Evolutionary conservation across 1,140 invertebrate genomes (phyloP), one percentile per base, ranked within the genome.

Genomic region (Stenopsyche tienmushanensis): DNA sequence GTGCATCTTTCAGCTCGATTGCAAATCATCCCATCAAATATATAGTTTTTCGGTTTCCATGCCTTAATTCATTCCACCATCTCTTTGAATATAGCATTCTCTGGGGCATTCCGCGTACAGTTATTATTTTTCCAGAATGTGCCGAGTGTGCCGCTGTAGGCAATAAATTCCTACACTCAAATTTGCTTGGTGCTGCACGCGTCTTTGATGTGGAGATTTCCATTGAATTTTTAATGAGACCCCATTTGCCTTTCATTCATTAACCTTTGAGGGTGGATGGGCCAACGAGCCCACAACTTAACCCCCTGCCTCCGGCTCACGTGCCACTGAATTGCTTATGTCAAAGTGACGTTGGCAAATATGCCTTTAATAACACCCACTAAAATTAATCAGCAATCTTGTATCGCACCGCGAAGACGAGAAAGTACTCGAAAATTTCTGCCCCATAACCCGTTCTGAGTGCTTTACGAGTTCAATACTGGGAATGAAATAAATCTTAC

Each of bases 201-300:
- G 44, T 47, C 44, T 47, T 47, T 47, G 44, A 47, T 47, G 44
- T 47, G 44, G 44, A 47, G 44, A 47, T 47, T 47, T 47, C 44
- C 44, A 47, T 47, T 47, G 44, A 47, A 47, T 47, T 47, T 47
- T 47, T 47, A 47, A 47, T 47, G 44, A 47, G 44, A 20, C 18
- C 10, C 44, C 10, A 47, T 47, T 47, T 20, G 44, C 44, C 44
- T 47, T 47, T 47, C 44, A 47, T 47, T 47, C 44, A 47, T 47
- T 47, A 47, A 47, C 44, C 44, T 47, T 47, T 18, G 44, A 47
- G 44, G 8, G 44, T 9, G 44, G 44, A 47, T 47, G 44, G 44
- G 44, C 44, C 10, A 18, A 9, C 18, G 7, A 20, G 17, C 44
- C 18, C 44, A 20, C 34, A 39, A n/a, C 34, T 39, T 39, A 39